Evolutionary conservation across 2,113 vertebrate genomes (phyloP).

Genomic region (Lucifuga dentata): DNA sequence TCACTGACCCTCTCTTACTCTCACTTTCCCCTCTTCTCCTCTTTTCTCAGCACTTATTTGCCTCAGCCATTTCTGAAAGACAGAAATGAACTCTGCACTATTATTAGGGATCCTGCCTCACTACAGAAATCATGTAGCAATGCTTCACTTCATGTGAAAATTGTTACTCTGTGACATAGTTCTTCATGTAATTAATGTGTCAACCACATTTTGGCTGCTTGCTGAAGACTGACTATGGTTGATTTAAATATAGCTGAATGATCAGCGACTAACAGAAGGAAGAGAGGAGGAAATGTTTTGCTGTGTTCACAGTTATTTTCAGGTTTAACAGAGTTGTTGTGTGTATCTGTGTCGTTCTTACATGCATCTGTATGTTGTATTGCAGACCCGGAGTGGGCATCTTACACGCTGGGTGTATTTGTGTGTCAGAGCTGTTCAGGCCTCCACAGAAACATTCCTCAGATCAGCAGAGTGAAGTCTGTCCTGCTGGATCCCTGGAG

Average conservation of each 20-base stretch:
- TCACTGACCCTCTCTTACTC: not conserved
- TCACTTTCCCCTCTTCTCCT: too few species aligned
- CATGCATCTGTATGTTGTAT: constrained; percentile 14
- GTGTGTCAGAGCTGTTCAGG: constrained; percentile 88
- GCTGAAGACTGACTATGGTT: not conserved
- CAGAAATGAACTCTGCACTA: too few species aligned
- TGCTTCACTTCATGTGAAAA: too few species aligned
- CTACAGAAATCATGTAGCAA: too few species aligned
- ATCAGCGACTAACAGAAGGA: not conserved
- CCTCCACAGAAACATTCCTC: constrained; percentile 87
- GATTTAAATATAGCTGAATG: not conserved
- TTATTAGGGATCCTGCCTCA: too few species aligned
- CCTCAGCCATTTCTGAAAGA: too few species aligned
- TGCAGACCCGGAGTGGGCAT: constrained; percentile 89
- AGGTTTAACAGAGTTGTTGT: not conserved
- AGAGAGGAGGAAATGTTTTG: constrained; percentile 2
- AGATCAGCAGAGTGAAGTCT: constrained; percentile 89
- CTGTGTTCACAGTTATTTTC: not conserved
- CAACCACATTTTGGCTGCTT: too few species aligned
- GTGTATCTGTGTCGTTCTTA: not conserved
- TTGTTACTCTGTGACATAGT: too few species aligned
- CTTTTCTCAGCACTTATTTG: too few species aligned
- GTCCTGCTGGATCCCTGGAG: constrained; percentile 86
- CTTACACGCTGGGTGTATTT: constrained; percentile 89
- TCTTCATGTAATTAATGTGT: not conserved